Percentiles rank a stretch among this genome's conserved stretches.
Evolutionary conservation across 2,888 invertebrate genomes (phyloP).

Genomic region (Leptothorax acervorum): DNA sequence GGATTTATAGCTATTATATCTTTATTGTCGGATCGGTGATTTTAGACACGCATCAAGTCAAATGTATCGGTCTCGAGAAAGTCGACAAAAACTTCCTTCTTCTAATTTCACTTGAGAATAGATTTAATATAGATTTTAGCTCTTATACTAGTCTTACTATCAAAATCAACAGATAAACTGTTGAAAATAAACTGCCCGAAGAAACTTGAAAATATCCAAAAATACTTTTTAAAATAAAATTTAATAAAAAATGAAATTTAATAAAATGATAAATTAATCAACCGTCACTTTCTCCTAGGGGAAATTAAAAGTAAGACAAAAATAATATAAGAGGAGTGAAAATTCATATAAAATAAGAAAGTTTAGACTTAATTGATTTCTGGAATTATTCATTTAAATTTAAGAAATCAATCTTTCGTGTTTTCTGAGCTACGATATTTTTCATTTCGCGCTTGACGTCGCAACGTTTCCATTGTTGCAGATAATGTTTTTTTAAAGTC

Average conservation of each 20-base stretch:
- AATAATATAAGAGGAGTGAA: not conserved
- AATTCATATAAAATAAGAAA: conserved; percentile 7
- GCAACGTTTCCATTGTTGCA: not conserved
- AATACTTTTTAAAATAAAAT: not conserved
- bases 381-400: not conserved
- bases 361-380: not conserved
- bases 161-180: not conserved
- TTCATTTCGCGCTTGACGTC: not conserved
- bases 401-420: not conserved
- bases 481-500: not conserved
- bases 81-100: conserved; percentile 20
- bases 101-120: conserved; percentile 17
- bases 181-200: not conserved
- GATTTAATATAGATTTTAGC: not conserved
- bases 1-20: conserved; percentile 11
- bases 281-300: not conserved
- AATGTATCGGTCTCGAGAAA: conserved; percentile 44
- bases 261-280: not conserved
- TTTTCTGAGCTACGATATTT: not conserved
- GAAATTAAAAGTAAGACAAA: not conserved
- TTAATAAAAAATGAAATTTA: not conserved
- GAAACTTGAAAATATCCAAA: not conserved
- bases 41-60: conserved; percentile 37
- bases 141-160: not conserved
- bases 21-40: conserved; percentile 36